phyloP scores from a whole-genome alignment of 2,113 vertebrate genomes.

The Prunella fulvescens region DNA sequence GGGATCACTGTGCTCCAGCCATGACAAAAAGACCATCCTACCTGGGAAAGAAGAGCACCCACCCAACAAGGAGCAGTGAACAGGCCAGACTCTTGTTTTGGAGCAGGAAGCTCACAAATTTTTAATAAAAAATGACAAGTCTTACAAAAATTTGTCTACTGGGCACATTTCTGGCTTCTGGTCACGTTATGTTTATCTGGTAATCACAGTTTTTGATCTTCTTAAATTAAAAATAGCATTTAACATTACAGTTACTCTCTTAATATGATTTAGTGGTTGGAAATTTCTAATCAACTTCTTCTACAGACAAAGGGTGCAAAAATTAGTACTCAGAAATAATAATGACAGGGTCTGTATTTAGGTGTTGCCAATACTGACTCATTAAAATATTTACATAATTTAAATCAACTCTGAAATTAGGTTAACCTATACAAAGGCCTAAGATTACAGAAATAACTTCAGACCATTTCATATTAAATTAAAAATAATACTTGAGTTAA shows the following conservation, averaged over 20 bases:
- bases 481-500: not conserved
- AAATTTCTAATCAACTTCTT: not conserved
- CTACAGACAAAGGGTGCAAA: not conserved
- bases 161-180: not conserved
- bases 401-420: not conserved
- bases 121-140: not conserved
- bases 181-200: not conserved
- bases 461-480: not conserved
- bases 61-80: not conserved
- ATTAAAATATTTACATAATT: not conserved
- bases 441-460: not conserved
- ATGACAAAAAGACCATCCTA: not conserved
- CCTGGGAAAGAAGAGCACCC: not conserved
- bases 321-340: not conserved
- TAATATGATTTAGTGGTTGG: not conserved
- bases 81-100: not conserved
- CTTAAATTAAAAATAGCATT: not conserved
- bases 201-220: not conserved
- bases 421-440: not conserved
- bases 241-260: not conserved
- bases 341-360: not conserved
- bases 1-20: not conserved
- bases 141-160: not conserved
- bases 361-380: not conserved
- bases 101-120: not conserved